Evolutionary conservation across 2,888 invertebrate genomes (phyloP), one percentile per base, ranked within the genome.

Genomic region (Napeogenes sylphis): DNA sequence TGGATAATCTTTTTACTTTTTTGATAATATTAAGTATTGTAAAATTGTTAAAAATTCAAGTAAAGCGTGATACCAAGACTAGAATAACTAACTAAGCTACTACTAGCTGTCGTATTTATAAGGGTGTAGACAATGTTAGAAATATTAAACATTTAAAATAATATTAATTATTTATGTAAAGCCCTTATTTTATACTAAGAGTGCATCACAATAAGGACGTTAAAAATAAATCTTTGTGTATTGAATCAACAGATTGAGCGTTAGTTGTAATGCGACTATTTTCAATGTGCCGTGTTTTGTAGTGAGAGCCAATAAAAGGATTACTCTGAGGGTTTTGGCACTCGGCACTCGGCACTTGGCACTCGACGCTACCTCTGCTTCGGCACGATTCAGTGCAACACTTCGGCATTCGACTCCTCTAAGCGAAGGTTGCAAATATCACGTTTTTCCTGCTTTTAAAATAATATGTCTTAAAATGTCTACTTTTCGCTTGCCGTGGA

Each of bases 361-460:
- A 47, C 47, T 55, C 46, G 14, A 32, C 45, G 8, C 38, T 32
- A 38, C 32, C 45, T 30, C 42, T 5, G 33, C 47, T 4, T 10
- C 47, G n/a, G 14, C 21, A 47, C 47, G 46, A 33, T n/a, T 33
- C 45, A 12, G 14, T 45, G 53, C 13, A 21, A 21, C 21, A 21
- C 21, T 21, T 21, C 45, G 32, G 21, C 13, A 32, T 42, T 13
- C 47, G 33, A 8, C 54, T 47, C 10, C 61, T 32, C 55, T 56
- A 21, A 21, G 21, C 21, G 21, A 21, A 21, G 21, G 21, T 21
- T 21, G 21, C 21, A 21, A 21, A 21, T 21, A 58, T 60, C 63
- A 65, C 65, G 58, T 62, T 64, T 58, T 62, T 58, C 61, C 64
- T 56, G 21, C 14, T 56, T 59, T 57, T 63, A 63, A 63, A 63